Base-by-base conservation (phyloP, 2,113 vertebrate genomes). In the Oncorhynchus mykiss region DNA sequence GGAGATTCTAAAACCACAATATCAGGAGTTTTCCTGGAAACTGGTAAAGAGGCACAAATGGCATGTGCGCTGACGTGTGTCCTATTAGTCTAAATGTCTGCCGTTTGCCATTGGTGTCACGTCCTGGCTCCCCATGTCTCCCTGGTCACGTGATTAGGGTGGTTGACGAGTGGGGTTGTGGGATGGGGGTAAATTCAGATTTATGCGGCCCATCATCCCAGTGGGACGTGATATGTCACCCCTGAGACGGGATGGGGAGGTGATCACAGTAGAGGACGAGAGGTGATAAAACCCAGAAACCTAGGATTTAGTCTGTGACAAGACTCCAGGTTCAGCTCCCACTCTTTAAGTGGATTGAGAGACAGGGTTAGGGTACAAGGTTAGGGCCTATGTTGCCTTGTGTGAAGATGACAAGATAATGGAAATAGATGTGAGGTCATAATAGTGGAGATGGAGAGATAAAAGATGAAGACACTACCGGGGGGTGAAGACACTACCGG, bases 131-230 rank as follows among this genome's bases (percentile, higher is more conserved):
- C 8, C 79, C 67, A 51, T 51, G 62, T 16, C 60, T 70, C 62
- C 68, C 71, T 7, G 29, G 65, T 84, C 78, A 79, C 34, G 25
- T 76, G 80, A 71, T 78, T 71, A 77, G 66, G 34, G 34, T 34
- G 34, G 34, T 34, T 34, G 6, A 34, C 34, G 34, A 34, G 34
- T 7, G 34, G 34, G 7, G 34, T 34, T 34, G 6, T 54, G 49
- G 70, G 49, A 60, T 24, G 73, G 75, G 73, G 74, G 78, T 85
- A 71, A 67, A 78, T 72, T 77, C 65, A 49, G 77, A 78, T 87
- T 84, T 84, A 81, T 78, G 72, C 72, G 54, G 69, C 62, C 73
- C 71, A 57, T 78, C 83, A 77, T 79, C 78, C 78, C 78, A 74
- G 60, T 69, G 74, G 60, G 67, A 79, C 64, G 74, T 80, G 81